Evolutionary conservation across 2,797 vertebrate genomes (phyloP).

Genomic region (Spheniscus humboldti): DNA sequence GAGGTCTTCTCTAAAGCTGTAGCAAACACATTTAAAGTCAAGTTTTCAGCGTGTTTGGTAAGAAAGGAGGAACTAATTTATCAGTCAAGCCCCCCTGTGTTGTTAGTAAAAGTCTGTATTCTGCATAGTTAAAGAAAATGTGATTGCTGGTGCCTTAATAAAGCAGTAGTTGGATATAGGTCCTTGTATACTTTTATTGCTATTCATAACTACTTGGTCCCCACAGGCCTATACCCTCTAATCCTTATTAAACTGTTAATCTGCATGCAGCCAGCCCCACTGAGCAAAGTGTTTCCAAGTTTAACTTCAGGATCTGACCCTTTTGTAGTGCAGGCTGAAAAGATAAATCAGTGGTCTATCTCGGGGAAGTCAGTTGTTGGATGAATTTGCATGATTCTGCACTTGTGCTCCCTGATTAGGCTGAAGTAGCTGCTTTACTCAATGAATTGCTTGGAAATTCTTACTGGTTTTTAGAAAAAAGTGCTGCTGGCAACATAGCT

Average conservation of each 20-base stretch:
- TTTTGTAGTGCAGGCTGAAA: not conserved
- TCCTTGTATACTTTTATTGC: not conserved
- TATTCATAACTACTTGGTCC: not conserved
- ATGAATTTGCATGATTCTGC: not conserved
- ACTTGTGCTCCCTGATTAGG: not conserved
- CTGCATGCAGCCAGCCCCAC: not conserved
- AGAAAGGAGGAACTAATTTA: not conserved
- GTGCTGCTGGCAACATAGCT: not conserved
- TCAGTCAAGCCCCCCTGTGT: not conserved
- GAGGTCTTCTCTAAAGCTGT: not conserved
- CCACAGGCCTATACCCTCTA: not conserved
- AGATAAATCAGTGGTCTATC: not conserved
- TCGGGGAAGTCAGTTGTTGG: not conserved
- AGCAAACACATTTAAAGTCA: not conserved
- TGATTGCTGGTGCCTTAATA: not conserved
- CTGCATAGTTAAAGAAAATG: not conserved
- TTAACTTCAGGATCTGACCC: not conserved
- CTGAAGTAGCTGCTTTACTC: not conserved
- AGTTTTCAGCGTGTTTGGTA: not conserved
- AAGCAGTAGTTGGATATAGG: not conserved
- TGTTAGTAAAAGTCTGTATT: not conserved
- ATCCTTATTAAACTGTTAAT: not conserved
- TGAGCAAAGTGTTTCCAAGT: not conserved
- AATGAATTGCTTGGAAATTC: not conserved
- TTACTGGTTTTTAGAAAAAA: not conserved